phyloP scores from a whole-genome alignment of 2,113 vertebrate species.

The Eublepharis macularius region DNA sequence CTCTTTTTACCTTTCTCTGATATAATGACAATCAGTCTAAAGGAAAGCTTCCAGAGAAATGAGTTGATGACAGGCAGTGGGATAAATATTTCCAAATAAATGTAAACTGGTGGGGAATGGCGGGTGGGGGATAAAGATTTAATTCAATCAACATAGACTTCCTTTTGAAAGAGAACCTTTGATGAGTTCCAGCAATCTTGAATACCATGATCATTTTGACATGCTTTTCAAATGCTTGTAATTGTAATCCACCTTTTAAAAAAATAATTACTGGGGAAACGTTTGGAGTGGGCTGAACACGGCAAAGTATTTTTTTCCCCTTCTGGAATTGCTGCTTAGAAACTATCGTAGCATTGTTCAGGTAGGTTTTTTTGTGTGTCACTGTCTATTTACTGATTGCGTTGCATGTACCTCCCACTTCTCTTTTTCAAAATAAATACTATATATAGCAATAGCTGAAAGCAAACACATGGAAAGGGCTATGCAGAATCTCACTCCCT shows the following conservation, averaged over 20 bases:
- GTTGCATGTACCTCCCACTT: too few species aligned
- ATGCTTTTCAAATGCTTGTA: not conserved
- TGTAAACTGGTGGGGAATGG: not conserved
- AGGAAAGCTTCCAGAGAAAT: not conserved
- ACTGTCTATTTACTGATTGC: too few species aligned
- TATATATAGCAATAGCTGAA: too few species aligned
- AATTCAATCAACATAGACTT: not conserved
- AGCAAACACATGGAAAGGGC: too few species aligned
- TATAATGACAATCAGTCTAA: not conserved
- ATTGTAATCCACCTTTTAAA: rapidly evolving
- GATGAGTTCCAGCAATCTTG: not conserved
- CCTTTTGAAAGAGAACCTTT: not conserved
- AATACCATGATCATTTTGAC: not conserved
- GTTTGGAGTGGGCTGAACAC: not conserved
- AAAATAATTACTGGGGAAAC: not conserved
- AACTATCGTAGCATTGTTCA: too few species aligned
- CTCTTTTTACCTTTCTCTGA: conserved; percentile 10
- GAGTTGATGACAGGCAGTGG: not conserved
- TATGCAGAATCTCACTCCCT: too few species aligned
- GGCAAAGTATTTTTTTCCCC: rapidly evolving
- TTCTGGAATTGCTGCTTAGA: rapidly evolving
- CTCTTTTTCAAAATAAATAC: too few species aligned
- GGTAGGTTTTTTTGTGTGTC: too few species aligned
- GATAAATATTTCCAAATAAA: not conserved
- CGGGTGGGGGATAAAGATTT: not conserved